Evolutionary conservation across 2,888 invertebrate species (phyloP), one percentile per base, ranked within the genome.

Genomic region (Epinotia bilunana): DNA sequence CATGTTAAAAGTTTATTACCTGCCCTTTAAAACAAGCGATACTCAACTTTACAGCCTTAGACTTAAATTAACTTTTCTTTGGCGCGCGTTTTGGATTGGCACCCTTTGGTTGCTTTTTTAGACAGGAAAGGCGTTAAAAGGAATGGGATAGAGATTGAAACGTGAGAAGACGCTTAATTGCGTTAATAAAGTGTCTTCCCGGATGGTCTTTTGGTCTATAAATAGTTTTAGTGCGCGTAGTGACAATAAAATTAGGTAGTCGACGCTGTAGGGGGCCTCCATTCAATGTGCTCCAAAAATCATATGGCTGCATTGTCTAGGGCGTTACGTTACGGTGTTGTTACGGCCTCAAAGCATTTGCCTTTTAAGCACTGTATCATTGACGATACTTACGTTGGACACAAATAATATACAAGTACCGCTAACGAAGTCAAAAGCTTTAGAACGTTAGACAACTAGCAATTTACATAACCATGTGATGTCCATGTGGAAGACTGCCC

Each of bases 1-100:
- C 91, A 90, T 91, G 90, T 90, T 90, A 89, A 90, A 90, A 89
- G 89, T 91, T 92, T 92, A 92, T 91, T 88, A 88, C 85, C 82
- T 77, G 77, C 74, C 72, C 71, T 76, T 58, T 3, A n/a, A 23
- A 6, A 13, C 23, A 58, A 20, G n/a, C 33, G 20, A 74, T 9
- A 74, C 3, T 11, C 33, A 46, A 61, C 74, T 69, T 23, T 70
- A 28, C 7, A 0, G 0, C 49, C 9, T 23, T 28, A 5, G 16
- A 7, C 1, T 18, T 57, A 53, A 23, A 11, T n/a, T 5, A 49
- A 33, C 23, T 64, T 70, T 64, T 23, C 9, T 4, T 43, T 23
- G 9, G 4, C n/a, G 23, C 4, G 1, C 6, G 23, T 43, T 16
- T 39, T 49, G 33, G 65, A 70, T 74, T 74, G 46, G 74, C 74